phyloP scores from a whole-genome alignment of 2,888 invertebrate species.

The Xylota sylvarum region DNA sequence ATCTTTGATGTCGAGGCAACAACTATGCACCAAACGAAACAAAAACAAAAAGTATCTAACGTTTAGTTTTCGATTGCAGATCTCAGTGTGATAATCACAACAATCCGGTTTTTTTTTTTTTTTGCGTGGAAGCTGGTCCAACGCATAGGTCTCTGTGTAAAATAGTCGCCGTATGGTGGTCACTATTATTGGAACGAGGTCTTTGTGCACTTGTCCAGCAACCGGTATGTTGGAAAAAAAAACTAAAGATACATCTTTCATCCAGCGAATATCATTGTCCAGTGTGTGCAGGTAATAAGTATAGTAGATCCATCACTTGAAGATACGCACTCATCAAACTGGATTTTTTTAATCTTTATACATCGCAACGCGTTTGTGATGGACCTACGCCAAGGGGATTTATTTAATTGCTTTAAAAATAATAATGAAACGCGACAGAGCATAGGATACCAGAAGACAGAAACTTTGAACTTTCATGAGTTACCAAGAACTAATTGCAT shows the following conservation, averaged over 20 bases:
- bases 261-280: slow-evolving; percentile 5
- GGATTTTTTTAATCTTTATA: slow-evolving; percentile 27
- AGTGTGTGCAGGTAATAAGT: slow-evolving; percentile 40
- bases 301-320: slow-evolving; percentile 54
- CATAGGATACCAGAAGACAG: slow-evolving; percentile 22
- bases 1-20: slow-evolving; percentile 71
- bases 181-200: slow-evolving; percentile 75
- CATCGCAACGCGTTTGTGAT: too few relatives aligned
- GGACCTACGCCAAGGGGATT: slow-evolving; percentile 34
- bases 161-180: slow-evolving; percentile 38
- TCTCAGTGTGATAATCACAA: slow-evolving; percentile 68
- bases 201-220: slow-evolving; percentile 64
- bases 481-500: slow-evolving; percentile 70
- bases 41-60: slow-evolving; percentile 55
- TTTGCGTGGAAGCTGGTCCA: slow-evolving; percentile 53
- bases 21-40: slow-evolving; percentile 8
- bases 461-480: slow-evolving; percentile 56
- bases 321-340: slow-evolving; percentile 56
- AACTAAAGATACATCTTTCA: slow-evolving; percentile 35
- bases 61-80: slow-evolving; percentile 70
- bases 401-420: slow-evolving; percentile 61
- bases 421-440: slow-evolving; percentile 53
- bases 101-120: slow-evolving; percentile 74
- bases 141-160: slow-evolving; percentile 7
- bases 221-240: slow-evolving; percentile 23